Conservation (phyloP, 2,113 vertebrate genomes). For the Eolophus roseicapilla region DNA sequence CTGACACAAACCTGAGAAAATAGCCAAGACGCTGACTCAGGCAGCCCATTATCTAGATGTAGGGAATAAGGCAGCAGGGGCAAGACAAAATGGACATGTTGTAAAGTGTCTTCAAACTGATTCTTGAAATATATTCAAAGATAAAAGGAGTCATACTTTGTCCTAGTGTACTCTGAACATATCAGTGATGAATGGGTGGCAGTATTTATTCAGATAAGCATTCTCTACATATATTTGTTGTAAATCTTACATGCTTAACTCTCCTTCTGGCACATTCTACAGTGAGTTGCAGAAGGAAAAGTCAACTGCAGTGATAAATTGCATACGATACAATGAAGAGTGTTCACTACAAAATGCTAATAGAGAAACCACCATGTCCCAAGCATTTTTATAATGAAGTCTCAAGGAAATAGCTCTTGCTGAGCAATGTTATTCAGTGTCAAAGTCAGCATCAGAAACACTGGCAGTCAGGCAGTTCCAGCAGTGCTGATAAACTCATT, state of each 20-base stretch:
- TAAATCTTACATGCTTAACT: neutral
- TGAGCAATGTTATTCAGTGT: slow-evolving; percentile 1
- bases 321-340: neutral
- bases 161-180: neutral
- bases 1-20: neutral
- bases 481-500: neutral
- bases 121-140: neutral
- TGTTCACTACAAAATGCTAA: slow-evolving; percentile 11
- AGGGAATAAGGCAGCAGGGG: neutral
- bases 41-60: neutral
- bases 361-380: neutral
- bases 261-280: neutral
- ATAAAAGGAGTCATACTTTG: neutral
- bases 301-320: neutral
- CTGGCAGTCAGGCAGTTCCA: neutral
- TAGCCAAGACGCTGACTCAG: neutral
- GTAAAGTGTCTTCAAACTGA: neutral
- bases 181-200: neutral
- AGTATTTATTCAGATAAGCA: neutral
- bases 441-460: neutral
- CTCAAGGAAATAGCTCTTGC: neutral
- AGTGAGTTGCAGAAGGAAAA: neutral
- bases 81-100: neutral
- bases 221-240: neutral
- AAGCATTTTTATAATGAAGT: neutral